Evolutionary conservation across 2,797 vertebrate genomes (phyloP).

Genomic region (Rhincodon typus): DNA sequence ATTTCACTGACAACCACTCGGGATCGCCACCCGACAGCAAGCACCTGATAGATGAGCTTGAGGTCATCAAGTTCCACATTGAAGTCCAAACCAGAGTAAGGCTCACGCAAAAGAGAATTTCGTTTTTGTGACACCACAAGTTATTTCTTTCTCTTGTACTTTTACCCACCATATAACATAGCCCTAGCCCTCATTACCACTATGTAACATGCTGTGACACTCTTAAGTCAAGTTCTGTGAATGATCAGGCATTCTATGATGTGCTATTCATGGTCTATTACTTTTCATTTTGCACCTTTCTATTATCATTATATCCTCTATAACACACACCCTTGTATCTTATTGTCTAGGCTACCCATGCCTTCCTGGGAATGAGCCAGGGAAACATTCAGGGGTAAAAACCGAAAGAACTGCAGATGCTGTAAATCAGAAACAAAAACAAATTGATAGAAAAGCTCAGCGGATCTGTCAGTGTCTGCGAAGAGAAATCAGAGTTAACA

Average conservation of each 20-base stretch:
- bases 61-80: constrained; percentile 50
- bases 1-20: background rate
- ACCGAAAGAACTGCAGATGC: too few species aligned
- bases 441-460: too few species aligned
- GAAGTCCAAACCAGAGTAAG: constrained; percentile 50
- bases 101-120: background rate
- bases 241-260: background rate
- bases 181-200: background rate
- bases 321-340: background rate
- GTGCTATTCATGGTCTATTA: background rate
- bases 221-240: background rate
- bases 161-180: background rate
- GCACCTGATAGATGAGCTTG: constrained; percentile 46
- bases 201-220: background rate
- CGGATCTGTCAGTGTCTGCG: too few species aligned
- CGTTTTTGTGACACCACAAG: background rate
- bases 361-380: background rate
- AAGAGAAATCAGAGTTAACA: too few species aligned
- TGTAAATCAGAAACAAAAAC: too few species aligned
- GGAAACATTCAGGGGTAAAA: background rate
- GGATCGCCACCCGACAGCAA: constrained; percentile 29
- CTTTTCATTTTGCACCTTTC: background rate
- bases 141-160: background rate
- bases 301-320: background rate
- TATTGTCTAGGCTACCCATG: background rate